phyloP scores from a whole-genome alignment of 2,888 invertebrate genomes.

The Drosophila quinaria region DNA sequence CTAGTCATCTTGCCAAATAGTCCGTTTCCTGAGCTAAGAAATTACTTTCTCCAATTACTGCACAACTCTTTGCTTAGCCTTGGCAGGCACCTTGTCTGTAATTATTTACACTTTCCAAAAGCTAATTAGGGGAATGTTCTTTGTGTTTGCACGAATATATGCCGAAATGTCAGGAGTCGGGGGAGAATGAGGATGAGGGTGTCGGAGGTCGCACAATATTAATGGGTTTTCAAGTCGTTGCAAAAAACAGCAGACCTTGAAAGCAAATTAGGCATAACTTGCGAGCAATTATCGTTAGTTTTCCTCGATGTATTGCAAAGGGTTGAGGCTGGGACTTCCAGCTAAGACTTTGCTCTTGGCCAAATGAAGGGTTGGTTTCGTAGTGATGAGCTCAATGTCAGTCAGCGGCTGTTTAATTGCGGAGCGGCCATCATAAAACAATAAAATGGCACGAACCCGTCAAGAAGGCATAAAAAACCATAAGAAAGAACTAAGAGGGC shows the following conservation, averaged over 20 bases:
- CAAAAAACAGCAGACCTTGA: constrained; percentile 74
- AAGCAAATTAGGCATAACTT: constrained; percentile 77
- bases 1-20: not conserved
- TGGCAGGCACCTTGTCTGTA: constrained; percentile 38
- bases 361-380: constrained; percentile 43
- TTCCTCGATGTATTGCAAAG: constrained; percentile 62
- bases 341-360: constrained; percentile 7
- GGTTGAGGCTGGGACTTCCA: constrained; percentile 67
- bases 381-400: constrained; percentile 67
- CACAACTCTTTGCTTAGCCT: constrained; percentile 21
- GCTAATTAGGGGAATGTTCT: constrained; percentile 51
- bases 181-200: not conserved
- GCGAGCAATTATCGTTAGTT: constrained; percentile 81
- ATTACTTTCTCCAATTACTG: constrained; percentile 14
- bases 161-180: constrained; percentile 15
- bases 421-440: constrained; percentile 59
- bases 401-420: constrained; percentile 10
- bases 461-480: constrained; percentile 53
- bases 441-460: constrained; percentile 64
- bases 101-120: constrained; percentile 76
- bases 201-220: constrained; percentile 47
- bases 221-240: constrained; percentile 67
- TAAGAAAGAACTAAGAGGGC: constrained; percentile 15
- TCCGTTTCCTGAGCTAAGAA: constrained; percentile 1
- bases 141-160: constrained; percentile 63